Evolutionary conservation across 1,140 invertebrate species (phyloP).

Genomic region (Diabrotica undecimpunctata): DNA sequence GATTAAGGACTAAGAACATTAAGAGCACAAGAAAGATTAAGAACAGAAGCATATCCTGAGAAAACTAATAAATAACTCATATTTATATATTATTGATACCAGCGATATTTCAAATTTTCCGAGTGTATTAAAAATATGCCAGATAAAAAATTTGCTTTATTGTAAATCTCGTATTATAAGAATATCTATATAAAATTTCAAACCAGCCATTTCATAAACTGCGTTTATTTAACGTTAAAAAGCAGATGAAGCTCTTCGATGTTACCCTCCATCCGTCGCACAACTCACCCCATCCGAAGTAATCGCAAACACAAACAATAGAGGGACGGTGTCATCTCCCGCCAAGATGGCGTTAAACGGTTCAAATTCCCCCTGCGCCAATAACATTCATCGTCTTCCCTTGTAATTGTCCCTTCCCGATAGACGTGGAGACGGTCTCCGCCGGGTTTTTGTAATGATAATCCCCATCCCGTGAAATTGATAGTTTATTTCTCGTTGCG

Average conservation of each 20-base stretch:
- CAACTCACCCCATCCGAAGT: not conserved
- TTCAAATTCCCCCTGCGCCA: constrained; percentile 14
- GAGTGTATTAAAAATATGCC: too few species aligned
- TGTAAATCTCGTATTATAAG: too few species aligned
- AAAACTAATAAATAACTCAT: too few species aligned
- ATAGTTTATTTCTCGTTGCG: constrained; percentile 29
- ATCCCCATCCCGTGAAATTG: constrained; percentile 31
- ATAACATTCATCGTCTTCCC: constrained; percentile 16
- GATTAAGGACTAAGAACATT: too few species aligned
- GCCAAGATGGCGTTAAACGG: constrained; percentile 20
- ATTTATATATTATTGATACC: too few species aligned
- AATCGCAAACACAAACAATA: constrained; percentile 15
- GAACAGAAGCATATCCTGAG: too few species aligned
- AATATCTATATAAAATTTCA: too few species aligned
- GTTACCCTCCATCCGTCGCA: not conserved
- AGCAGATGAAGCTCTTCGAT: not conserved
- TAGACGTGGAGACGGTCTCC: constrained; percentile 9
- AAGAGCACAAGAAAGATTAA: too few species aligned
- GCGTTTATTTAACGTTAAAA: not conserved
- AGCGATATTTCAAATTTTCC: too few species aligned
- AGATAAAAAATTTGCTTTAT: too few species aligned
- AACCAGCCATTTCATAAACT: not conserved
- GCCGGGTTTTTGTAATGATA: constrained; percentile 29
- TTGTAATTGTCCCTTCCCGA: constrained; percentile 19
- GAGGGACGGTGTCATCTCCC: constrained; percentile 4